phyloP scores from a whole-genome alignment of 2,888 invertebrate genomes.

The Acrocyrtus sp. region DNA sequence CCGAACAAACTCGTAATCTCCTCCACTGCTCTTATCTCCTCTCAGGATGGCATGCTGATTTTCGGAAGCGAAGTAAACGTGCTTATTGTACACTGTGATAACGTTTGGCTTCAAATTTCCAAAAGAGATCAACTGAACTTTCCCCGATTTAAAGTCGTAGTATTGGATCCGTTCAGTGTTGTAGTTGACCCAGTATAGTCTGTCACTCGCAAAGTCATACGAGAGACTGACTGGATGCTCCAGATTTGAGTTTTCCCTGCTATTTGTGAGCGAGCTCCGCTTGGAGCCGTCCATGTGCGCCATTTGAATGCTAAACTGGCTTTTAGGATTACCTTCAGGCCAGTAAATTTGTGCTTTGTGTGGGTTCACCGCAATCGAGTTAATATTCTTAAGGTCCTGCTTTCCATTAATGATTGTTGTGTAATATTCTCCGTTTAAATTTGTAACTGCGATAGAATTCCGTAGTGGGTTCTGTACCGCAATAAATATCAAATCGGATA shows the following conservation, averaged over 20 bases:
- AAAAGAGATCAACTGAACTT: slow-evolving; percentile 64
- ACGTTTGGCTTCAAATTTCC: slow-evolving; percentile 71
- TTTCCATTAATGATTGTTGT: slow-evolving; percentile 66
- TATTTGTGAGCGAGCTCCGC: slow-evolving; percentile 64
- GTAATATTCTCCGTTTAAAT: slow-evolving; percentile 78
- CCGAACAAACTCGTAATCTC: slow-evolving; percentile 69
- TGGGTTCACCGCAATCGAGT: slow-evolving; percentile 79
- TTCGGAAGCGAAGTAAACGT: slow-evolving; percentile 73
- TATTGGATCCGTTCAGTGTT: slow-evolving; percentile 72
- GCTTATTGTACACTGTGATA: slow-evolving; percentile 74
- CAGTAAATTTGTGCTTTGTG: slow-evolving; percentile 71
- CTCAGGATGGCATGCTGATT: slow-evolving; percentile 75
- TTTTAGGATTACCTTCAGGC: slow-evolving; percentile 68
- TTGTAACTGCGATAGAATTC: slow-evolving; percentile 75
- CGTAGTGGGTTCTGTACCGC: slow-evolving; percentile 71
- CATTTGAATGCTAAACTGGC: slow-evolving; percentile 67
- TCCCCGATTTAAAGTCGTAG: slow-evolving; percentile 69
- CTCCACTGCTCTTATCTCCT: slow-evolving; percentile 72
- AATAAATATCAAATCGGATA: slow-evolving; percentile 80
- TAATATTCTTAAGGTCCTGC: slow-evolving; percentile 66
- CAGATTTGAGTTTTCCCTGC: slow-evolving; percentile 64
- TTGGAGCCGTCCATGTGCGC: slow-evolving; percentile 76
- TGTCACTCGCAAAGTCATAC: slow-evolving; percentile 65
- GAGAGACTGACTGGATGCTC: slow-evolving; percentile 64
- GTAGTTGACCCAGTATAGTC: slow-evolving; percentile 76